Conservation (phyloP, 1,140 invertebrate species). For the Bathynomus jamesi region DNA sequence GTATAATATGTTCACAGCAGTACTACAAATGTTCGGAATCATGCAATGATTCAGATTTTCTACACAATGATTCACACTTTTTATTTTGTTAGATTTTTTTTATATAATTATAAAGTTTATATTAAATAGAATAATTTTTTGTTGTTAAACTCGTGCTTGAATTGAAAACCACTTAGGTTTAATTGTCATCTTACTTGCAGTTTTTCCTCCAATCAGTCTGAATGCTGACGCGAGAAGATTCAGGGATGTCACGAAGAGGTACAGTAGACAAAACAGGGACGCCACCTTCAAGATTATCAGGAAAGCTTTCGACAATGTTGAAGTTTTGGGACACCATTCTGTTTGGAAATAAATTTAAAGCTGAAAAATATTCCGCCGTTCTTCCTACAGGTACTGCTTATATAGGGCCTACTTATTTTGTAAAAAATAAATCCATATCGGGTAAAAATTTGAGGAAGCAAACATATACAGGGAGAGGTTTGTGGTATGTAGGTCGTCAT, state of each 20-base stretch:
- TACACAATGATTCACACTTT: too few relatives aligned
- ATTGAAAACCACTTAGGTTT: neutral
- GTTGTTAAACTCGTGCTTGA: neutral
- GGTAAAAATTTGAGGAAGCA: too few relatives aligned
- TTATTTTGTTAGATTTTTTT: neutral
- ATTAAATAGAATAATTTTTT: neutral
- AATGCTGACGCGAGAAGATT: conserved; percentile 53
- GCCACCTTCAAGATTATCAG: conserved; percentile 39
- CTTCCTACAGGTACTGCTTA: neutral
- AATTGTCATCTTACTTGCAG: conserved; percentile 38
- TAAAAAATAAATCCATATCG: neutral
- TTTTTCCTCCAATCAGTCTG: conserved; percentile 49
- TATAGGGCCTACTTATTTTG: neutral
- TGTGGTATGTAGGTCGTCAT: neutral
- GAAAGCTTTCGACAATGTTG: neutral
- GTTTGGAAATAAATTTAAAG: neutral
- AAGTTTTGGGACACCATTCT: neutral
- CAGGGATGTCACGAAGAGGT: conserved; percentile 54
- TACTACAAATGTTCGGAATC: neutral
- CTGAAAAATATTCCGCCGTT: neutral
- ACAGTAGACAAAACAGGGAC: conserved; percentile 46
- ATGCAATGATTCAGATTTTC: neutral
- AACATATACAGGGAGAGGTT: neutral
- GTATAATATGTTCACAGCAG: too few relatives aligned
- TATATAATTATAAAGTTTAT: neutral